These are phyloP conservation scores for Ypsolopha sequella DNA, from an alignment of 2,888 invertebrate genomes.

Conservation along the genomic window DNA sequence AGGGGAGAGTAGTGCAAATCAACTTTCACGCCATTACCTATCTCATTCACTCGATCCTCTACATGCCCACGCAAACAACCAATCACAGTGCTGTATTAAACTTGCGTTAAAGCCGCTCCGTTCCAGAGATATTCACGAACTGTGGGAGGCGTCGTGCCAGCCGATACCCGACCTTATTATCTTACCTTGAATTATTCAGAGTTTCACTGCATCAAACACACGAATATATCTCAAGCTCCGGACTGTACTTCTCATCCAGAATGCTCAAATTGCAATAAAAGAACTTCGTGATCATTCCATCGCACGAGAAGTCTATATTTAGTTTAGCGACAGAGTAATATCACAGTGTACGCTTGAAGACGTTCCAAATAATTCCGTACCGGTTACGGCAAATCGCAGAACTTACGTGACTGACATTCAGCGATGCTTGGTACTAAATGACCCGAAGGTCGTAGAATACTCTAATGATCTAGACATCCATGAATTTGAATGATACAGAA, in stretches of 20 bases:
- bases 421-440: conserved; percentile 24
- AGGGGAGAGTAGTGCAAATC: conserved; percentile 36
- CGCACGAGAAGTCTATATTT: background rate
- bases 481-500: background rate
- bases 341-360: background rate
- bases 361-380: conserved; percentile 28
- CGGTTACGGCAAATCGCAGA: conserved; percentile 40
- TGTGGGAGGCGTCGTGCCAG: conserved; percentile 21
- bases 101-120: conserved; percentile 15
- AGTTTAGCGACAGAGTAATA: background rate
- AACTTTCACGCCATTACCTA: conserved; percentile 43
- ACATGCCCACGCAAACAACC: conserved; percentile 20
- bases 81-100: conserved; percentile 24
- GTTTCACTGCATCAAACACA: conserved; percentile 14
- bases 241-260: background rate
- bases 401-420: conserved; percentile 49
- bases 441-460: conserved; percentile 26
- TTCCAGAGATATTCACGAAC: conserved; percentile 25
- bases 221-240: background rate
- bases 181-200: conserved; percentile 39
- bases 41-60: conserved; percentile 19
- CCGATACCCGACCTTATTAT: conserved; percentile 32
- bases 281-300: background rate
- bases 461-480: background rate
- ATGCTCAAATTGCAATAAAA: background rate